These are phyloP conservation scores for Stercorarius parasiticus DNA, from an alignment of 2,113 vertebrate genomes.

Conservation along the genomic window DNA sequence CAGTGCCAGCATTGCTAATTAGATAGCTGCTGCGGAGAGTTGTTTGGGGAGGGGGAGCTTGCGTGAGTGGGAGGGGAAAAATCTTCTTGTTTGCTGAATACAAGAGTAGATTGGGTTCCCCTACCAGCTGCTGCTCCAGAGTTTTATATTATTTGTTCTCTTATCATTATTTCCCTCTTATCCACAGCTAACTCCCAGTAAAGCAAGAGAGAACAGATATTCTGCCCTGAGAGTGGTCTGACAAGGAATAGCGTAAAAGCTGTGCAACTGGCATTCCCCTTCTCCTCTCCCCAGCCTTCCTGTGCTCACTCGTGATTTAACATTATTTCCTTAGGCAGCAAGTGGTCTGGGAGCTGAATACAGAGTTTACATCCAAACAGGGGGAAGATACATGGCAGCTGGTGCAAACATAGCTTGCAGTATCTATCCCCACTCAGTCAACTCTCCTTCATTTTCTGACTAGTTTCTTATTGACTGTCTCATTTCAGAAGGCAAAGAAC, in stretches of 20 bases:
- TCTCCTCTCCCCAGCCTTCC: background rate
- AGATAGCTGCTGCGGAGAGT: background rate
- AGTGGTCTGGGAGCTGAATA: background rate
- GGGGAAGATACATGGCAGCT: background rate
- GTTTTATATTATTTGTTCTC: background rate
- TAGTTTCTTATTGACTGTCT: background rate
- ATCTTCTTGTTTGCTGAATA: background rate
- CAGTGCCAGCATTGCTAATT: background rate
- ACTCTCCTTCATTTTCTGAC: background rate
- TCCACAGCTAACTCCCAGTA: background rate
- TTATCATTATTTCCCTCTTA: background rate
- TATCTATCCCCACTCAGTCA: background rate
- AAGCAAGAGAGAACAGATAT: background rate
- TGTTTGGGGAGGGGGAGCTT: background rate
- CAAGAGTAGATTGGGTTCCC: background rate
- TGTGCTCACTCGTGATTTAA: background rate
- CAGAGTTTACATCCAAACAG: background rate
- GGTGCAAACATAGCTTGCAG: background rate
- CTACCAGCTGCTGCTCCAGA: background rate
- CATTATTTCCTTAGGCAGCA: background rate
- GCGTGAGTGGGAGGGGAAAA: background rate
- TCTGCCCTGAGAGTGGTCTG: background rate
- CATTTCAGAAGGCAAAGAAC: background rate
- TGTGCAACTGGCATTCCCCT: background rate
- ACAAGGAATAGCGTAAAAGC: background rate